Conservation (phyloP, 2,113 vertebrate genomes). For the Apistogramma diplotaenia region DNA sequence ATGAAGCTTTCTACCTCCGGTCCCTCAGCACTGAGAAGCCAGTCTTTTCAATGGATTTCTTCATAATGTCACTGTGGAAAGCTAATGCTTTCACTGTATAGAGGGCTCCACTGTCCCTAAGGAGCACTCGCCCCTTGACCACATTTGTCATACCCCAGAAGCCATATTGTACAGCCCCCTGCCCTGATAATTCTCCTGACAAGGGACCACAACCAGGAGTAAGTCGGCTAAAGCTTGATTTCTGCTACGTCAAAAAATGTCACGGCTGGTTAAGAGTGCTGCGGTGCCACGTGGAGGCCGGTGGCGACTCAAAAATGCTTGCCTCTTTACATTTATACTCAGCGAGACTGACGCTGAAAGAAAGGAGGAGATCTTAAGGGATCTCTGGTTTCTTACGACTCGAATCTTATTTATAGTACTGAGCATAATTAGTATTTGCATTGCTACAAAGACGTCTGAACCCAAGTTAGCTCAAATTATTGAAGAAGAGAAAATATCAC, state of each 20-base stretch:
- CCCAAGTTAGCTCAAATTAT: background rate
- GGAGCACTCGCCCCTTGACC: slow-evolving; percentile 61
- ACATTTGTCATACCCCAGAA: slow-evolving; percentile 60
- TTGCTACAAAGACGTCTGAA: fast-evolving
- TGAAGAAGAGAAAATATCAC: background rate
- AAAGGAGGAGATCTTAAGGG: background rate
- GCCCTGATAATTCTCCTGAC: slow-evolving; percentile 57
- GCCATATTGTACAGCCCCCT: slow-evolving; percentile 42
- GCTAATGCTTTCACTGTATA: slow-evolving; percentile 62
- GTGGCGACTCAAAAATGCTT: slow-evolving; percentile 34
- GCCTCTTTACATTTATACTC: slow-evolving; percentile 48
- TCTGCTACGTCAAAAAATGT: slow-evolving; percentile 57
- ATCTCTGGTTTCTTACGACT: background rate
- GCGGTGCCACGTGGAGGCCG: slow-evolving; percentile 20
- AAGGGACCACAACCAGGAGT: slow-evolving; percentile 33
- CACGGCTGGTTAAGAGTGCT: slow-evolving; percentile 52
- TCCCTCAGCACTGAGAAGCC: slow-evolving; percentile 45
- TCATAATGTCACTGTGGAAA: slow-evolving; percentile 69
- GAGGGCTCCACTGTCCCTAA: slow-evolving; percentile 29
- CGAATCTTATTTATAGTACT: background rate
- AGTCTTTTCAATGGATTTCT: slow-evolving; percentile 65
- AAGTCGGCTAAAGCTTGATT: slow-evolving; percentile 59
- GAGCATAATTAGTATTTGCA: background rate
- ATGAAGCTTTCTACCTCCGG: slow-evolving; percentile 53
- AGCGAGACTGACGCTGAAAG: background rate